phyloP scores from a whole-genome alignment of 2,797 vertebrate genomes.

The Anniella stebbinsi region DNA sequence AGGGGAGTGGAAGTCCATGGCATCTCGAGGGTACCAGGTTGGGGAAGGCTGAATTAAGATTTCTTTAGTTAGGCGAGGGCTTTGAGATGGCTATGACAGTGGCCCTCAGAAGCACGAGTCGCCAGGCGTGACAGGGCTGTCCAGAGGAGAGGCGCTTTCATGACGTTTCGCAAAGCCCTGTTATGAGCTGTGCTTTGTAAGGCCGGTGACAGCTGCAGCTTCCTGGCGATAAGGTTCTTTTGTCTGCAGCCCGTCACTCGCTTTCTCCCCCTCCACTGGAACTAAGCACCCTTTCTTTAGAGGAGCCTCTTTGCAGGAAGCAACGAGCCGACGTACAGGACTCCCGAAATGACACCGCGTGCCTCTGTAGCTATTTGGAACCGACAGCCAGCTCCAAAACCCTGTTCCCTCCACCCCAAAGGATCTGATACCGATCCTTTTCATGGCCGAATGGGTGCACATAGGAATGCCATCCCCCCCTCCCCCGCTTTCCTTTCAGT shows the following conservation, averaged over 20 bases:
- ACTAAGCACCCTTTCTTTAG: neutral
- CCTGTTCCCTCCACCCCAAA: neutral
- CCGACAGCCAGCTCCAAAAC: slow-evolving; percentile 1
- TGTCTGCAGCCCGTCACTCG: neutral
- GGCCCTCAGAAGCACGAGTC: neutral
- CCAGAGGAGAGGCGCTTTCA: neutral
- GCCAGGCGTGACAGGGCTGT: neutral
- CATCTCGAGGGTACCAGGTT: too few species aligned
- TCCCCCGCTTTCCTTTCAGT: neutral
- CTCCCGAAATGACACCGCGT: neutral
- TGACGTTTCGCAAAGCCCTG: neutral
- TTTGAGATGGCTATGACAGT: neutral
- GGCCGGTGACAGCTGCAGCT: neutral
- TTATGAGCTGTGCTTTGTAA: slow-evolving; percentile 10
- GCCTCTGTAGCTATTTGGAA: neutral
- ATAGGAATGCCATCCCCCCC: slow-evolving; percentile 22
- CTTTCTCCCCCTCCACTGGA: slow-evolving; percentile 17
- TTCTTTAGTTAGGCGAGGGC: neutral
- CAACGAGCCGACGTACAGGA: slow-evolving; percentile 23
- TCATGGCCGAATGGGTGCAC: rapidly evolving
- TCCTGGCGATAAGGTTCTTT: slow-evolving; percentile 33
- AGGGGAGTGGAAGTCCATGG: too few species aligned
- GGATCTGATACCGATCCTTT: neutral
- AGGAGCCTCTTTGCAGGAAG: slow-evolving; percentile 24
- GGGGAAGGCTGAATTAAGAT: neutral